phyloP scores from a whole-genome alignment of 2,797 vertebrate species.

The Pseudomugil gertrudae region DNA sequence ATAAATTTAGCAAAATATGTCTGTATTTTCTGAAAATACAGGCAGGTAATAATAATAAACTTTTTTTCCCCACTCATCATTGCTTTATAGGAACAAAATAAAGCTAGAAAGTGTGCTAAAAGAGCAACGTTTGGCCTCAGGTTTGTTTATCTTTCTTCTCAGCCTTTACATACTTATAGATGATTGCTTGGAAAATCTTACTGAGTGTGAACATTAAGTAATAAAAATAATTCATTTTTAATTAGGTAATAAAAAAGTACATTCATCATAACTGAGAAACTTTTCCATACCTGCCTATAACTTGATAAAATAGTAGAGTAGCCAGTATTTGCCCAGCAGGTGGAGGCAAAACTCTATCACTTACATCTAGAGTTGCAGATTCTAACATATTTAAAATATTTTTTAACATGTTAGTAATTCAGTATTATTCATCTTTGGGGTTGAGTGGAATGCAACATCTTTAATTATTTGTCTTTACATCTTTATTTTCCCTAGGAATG shows the following conservation, averaged over 20 bases:
- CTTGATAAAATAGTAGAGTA: neutral
- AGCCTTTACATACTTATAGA: neutral
- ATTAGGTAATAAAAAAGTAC: neutral
- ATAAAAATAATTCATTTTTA: neutral
- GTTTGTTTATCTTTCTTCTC: neutral
- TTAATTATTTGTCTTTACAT: too few species aligned
- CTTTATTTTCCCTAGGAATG: too few species aligned
- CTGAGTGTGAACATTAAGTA: neutral
- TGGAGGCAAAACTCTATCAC: conserved; percentile 40
- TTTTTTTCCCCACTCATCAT: neutral
- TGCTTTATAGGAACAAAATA: neutral
- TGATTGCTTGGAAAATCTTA: neutral
- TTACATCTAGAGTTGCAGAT: neutral
- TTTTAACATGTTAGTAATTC: neutral
- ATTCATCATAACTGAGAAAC: neutral
- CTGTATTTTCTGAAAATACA: too few species aligned
- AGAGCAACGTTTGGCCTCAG: neutral
- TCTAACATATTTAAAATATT: neutral
- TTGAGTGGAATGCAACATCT: too few species aligned
- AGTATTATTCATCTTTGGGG: too few species aligned
- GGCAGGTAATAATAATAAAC: neutral
- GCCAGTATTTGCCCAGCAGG: conserved; percentile 51
- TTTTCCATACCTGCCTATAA: neutral
- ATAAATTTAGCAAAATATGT: too few species aligned
- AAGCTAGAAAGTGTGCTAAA: neutral